Conservation (phyloP, 35 echinoderm and acorn worm species). For the Lytechinus pictus region DNA sequence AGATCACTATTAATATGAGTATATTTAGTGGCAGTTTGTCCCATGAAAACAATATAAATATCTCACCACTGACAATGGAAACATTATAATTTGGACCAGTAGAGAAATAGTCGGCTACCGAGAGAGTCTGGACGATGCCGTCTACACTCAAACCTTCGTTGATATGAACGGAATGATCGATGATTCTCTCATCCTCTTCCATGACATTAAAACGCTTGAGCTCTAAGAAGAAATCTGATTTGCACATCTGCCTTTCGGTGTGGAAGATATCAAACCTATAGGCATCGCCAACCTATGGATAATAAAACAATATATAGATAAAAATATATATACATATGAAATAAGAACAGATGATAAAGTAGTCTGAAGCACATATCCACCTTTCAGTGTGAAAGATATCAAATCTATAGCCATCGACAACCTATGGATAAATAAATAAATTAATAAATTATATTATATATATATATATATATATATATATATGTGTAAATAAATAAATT, state of each 20-base stretch:
- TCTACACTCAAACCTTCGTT: slow-evolving; percentile 63
- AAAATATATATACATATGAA: too few relatives aligned
- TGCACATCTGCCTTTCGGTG: slow-evolving; percentile 72
- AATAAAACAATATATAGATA: not conserved
- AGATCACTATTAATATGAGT: too few relatives aligned
- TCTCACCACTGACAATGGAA: slow-evolving; percentile 66
- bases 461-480: too few relatives aligned
- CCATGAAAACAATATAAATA: not conserved
- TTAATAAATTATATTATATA: too few relatives aligned
- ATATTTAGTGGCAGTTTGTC: too few relatives aligned
- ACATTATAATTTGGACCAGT: slow-evolving; percentile 76
- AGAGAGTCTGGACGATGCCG: slow-evolving; percentile 66
- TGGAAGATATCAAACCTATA: slow-evolving; percentile 81
- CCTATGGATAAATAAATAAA: slow-evolving; percentile 3
- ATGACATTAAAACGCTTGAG: slow-evolving; percentile 66
- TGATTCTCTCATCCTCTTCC: slow-evolving; percentile 65
- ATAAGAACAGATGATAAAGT: slow-evolving; percentile 11
- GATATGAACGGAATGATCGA: slow-evolving; percentile 71
- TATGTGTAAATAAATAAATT: not conserved
- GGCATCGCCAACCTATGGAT: slow-evolving; percentile 57
- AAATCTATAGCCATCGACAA: slow-evolving; percentile 68
- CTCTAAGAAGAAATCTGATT: slow-evolving; percentile 82
- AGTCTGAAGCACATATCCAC: slow-evolving; percentile 75
- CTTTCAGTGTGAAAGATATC: slow-evolving; percentile 76
- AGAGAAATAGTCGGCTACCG: slow-evolving; percentile 70